phyloP scores from a whole-genome alignment of 2,113 vertebrate species.

The Tringa solitaria region DNA sequence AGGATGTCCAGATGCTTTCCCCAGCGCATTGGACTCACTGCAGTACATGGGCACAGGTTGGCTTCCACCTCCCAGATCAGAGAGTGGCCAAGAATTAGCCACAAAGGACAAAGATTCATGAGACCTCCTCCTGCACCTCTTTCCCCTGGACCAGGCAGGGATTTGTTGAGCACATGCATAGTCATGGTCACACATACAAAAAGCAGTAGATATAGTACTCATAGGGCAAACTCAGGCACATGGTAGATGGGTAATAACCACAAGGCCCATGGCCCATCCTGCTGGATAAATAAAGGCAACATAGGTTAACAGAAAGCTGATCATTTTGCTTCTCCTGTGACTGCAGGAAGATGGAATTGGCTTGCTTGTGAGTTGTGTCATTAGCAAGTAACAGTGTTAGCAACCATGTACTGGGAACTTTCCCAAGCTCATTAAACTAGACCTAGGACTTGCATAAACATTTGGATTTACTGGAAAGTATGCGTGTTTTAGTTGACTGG shows the following conservation, averaged over 20 bases:
- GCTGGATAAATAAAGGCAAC: not conserved
- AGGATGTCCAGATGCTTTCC: not conserved
- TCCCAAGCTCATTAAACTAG: conserved; percentile 3
- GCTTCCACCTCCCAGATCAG: not conserved
- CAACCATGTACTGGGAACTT: not conserved
- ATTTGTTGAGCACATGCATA: fast-evolving
- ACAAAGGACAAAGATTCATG: not conserved
- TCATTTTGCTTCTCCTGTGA: not conserved
- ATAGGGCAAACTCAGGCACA: fast-evolving
- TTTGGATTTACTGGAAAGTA: conserved; percentile 12
- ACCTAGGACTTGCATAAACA: not conserved
- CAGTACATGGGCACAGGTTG: not conserved
- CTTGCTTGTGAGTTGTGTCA: not conserved
- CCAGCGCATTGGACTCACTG: not conserved
- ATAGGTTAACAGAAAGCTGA: not conserved
- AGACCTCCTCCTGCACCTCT: not conserved
- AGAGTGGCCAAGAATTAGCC: not conserved
- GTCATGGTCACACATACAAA: fast-evolving
- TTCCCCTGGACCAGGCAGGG: not conserved
- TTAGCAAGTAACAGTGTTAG: not conserved
- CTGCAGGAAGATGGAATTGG: not conserved
- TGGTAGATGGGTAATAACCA: not conserved
- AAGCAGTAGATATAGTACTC: not conserved
- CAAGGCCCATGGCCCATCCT: not conserved
- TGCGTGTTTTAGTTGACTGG: not conserved